Evolutionary conservation across 37 sponge, comb jelly and placozoan species (phyloP), one percentile per base, ranked within the genome.

Genomic region (Theonella swinhoei): DNA sequence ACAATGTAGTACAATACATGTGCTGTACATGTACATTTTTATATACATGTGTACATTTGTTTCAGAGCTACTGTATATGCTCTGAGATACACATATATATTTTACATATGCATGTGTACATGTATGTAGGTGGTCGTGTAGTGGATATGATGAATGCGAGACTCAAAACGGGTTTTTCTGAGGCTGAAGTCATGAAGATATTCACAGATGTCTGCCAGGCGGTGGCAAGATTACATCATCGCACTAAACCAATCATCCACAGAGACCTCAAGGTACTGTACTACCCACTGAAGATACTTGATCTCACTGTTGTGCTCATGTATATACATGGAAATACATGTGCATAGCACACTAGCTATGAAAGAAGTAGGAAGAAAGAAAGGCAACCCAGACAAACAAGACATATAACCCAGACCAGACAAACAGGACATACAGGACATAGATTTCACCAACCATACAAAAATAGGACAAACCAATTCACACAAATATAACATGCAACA

Each of bases 211-310:
- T 93, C 36, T 78, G 83, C 29, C 65, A 73, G 39, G 89, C 96
- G 26, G 86, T 96, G 47, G 77, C 88, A 42, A 76, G 85, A 35
- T 75, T 96, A 34, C 96, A 96, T 42, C 91, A 90, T 22, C 73
- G 88, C 61, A 90, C 89, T 4, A 90, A 85, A 60, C 94, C 93
- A 0, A 90, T 96, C 42, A 83, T 85, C 24, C 96, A 96, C 70
- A 74, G 96, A 66, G 96, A 96, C 43, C 70, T 96, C 0, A 96
- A 96, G 89, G 96, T 96, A 59, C 0, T 54, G 0, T 24, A 5
- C 7, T 2, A n/a, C n/a, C 19, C 22, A 60, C 62, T 60, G 19
- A n/a, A n/a, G n/a, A n/a, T n/a, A n/a, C n/a, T n/a, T n/a, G n/a
- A n/a, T n/a, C n/a, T n/a, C n/a, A n/a, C n/a, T n/a, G n/a, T n/a